These are phyloP conservation scores for Seira ritae DNA, from an alignment of 2,888 invertebrate genomes.

Conservation along the genomic window DNA sequence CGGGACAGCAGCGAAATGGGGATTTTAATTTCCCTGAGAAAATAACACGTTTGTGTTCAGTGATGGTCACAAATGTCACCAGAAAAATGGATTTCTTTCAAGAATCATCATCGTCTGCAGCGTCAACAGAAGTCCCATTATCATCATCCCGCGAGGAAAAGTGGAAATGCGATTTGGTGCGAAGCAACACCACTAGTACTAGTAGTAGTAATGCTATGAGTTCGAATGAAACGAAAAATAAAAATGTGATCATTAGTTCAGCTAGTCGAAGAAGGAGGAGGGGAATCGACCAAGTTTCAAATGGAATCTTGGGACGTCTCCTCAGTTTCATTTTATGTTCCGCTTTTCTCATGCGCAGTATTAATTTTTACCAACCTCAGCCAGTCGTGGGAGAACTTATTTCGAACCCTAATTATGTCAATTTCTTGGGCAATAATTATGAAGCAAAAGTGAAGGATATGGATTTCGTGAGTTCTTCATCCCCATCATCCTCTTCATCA, in stretches of 20 bases:
- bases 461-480: neutral
- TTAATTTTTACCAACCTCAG: slow-evolving; percentile 47
- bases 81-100: neutral
- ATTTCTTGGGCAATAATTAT: neutral
- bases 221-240: slow-evolving; percentile 24
- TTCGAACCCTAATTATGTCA: slow-evolving; percentile 11
- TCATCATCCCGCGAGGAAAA: too few species aligned
- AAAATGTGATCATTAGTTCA: slow-evolving; percentile 47
- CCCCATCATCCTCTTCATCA: slow-evolving; percentile 1
- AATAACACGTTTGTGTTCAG: neutral
- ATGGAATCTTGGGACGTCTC: neutral
- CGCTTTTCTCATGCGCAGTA: slow-evolving; percentile 30
- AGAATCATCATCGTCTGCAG: neutral
- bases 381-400: slow-evolving; percentile 32
- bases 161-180: too few species aligned
- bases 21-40: neutral
- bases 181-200: too few species aligned
- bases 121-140: too few species aligned
- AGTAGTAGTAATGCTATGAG: too few species aligned
- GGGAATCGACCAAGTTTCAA: neutral
- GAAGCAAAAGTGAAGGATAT: slow-evolving; percentile 7
- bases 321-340: slow-evolving; percentile 26
- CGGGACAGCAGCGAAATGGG: too few species aligned
- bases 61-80: too few species aligned
- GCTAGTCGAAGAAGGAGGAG: neutral